Conservation (phyloP, 1,140 invertebrate species). For the Micrasema minimum region DNA sequence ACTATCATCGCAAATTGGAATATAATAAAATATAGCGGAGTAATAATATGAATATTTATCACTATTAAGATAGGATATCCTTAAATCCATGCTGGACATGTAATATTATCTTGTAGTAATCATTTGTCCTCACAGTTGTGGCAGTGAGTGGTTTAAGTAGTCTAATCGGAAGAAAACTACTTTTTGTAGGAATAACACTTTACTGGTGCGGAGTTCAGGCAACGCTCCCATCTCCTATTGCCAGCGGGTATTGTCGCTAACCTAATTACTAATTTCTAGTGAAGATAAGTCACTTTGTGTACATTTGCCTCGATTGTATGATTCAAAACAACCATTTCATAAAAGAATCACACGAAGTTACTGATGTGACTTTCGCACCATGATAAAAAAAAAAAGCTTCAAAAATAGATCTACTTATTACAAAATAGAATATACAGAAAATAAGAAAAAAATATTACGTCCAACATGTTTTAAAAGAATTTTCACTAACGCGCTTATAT, state of each 20-base stretch:
- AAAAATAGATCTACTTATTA: conserved; percentile 38
- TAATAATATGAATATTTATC: not conserved
- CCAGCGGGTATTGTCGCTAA: too few relatives aligned
- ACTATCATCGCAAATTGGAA: not conserved
- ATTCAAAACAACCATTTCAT: not conserved
- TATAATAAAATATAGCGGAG: conserved; percentile 6
- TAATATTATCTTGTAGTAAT: not conserved
- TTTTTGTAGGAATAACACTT: too few relatives aligned
- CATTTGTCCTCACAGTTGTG: too few relatives aligned
- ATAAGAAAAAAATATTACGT: conserved; percentile 36
- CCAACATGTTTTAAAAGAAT: conserved; percentile 40
- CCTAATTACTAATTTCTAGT: not conserved
- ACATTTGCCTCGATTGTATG: not conserved
- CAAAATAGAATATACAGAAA: conserved; percentile 32
- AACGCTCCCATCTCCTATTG: too few relatives aligned
- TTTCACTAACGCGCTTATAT: conserved; percentile 36
- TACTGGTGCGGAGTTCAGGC: too few relatives aligned
- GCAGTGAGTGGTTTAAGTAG: too few relatives aligned
- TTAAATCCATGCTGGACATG: conserved; percentile 11
- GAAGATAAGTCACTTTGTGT: conserved; percentile 7
- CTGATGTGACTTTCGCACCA: conserved; percentile 11
- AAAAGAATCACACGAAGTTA: not conserved
- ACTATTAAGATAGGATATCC: not conserved
- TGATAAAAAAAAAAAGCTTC: conserved; percentile 29
- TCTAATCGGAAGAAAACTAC: too few relatives aligned